phyloP scores from a whole-genome alignment of 2,888 invertebrate species.

The Tineola bisselliella region DNA sequence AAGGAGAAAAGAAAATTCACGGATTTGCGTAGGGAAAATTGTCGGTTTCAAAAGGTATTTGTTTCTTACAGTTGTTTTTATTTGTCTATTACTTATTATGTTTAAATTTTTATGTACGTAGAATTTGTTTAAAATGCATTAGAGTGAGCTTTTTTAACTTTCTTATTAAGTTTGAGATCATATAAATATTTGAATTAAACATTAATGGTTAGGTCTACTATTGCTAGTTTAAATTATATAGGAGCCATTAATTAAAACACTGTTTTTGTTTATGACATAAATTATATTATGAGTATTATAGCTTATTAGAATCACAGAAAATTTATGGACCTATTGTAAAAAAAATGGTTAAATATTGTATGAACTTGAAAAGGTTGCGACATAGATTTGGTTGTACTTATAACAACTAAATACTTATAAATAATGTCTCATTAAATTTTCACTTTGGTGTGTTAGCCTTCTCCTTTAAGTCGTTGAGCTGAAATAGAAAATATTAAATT shows the following conservation, averaged over 20 bases:
- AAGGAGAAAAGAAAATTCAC: background rate
- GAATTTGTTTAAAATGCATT: too few relatives aligned
- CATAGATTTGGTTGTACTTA: background rate
- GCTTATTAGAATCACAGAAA: background rate
- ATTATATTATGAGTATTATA: background rate
- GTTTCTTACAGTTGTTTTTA: too few relatives aligned
- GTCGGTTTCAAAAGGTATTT: background rate
- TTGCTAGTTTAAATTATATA: too few relatives aligned
- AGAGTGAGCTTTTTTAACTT: too few relatives aligned
- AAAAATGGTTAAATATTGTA: too few relatives aligned
- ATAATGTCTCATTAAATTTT: background rate
- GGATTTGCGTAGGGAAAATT: background rate
- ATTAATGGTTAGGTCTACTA: too few relatives aligned
- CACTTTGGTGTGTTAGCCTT: conserved; percentile 5
- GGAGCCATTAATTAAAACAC: too few relatives aligned
- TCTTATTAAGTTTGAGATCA: too few relatives aligned
- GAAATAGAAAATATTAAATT: background rate
- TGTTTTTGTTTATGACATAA: background rate
- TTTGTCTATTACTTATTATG: too few relatives aligned
- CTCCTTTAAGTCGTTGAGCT: conserved; percentile 9
- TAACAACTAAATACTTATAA: background rate
- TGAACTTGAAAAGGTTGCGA: too few relatives aligned
- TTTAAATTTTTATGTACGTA: too few relatives aligned
- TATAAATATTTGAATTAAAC: too few relatives aligned
- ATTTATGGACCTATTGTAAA: background rate